Evolutionary conservation across 2,888 invertebrate genomes (phyloP).

Genomic region (Miltochrista miniata): DNA sequence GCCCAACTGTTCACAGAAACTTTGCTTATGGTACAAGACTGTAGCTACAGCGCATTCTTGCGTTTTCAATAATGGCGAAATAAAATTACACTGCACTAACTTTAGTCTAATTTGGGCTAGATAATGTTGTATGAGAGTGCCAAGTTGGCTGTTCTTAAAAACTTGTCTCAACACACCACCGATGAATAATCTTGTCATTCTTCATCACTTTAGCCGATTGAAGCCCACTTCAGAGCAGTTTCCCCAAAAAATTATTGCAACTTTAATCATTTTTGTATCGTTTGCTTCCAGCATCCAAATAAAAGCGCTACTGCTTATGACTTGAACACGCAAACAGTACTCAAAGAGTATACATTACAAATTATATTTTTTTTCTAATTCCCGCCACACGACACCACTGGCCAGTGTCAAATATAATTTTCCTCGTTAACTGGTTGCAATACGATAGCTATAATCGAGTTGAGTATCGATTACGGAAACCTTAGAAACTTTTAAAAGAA

Average conservation of each 20-base stretch:
- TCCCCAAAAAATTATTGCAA: no score
- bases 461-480: slow-evolving; percentile 72
- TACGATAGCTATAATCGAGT: slow-evolving; percentile 70
- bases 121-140: no score
- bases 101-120: no score
- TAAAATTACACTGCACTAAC: no score
- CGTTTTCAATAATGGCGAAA: not conserved
- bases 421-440: slow-evolving; percentile 67
- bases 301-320: slow-evolving; percentile 2
- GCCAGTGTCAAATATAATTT: slow-evolving; percentile 76
- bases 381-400: slow-evolving; percentile 67
- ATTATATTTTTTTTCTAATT: slow-evolving; percentile 56
- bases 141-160: no score
- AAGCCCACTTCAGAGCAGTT: no score
- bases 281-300: no score
- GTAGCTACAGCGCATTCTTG: not conserved
- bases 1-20: slow-evolving; percentile 45
- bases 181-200: no score
- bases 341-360: slow-evolving; percentile 54
- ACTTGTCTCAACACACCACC: no score
- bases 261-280: no score
- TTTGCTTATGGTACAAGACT: slow-evolving; percentile 26
- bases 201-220: no score
- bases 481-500: slow-evolving; percentile 60
- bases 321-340: slow-evolving; percentile 25